Conservation (phyloP, 1,140 invertebrate species). For the Rhagoletis pomonella region DNA sequence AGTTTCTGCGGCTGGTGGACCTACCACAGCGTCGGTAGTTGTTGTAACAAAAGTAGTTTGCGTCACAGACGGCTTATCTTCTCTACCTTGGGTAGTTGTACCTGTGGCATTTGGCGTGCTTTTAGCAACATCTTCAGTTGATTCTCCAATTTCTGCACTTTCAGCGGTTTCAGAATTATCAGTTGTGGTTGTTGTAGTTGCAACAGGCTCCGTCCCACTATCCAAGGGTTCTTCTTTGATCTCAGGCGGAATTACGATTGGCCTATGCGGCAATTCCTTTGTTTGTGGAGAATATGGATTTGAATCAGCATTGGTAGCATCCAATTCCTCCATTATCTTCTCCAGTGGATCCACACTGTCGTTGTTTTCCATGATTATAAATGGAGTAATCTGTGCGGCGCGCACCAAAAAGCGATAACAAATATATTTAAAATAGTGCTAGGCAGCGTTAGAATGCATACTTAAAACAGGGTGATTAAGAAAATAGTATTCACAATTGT, state of each 20-base stretch:
- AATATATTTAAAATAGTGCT: not conserved
- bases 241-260: not conserved
- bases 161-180: not conserved
- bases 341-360: not conserved
- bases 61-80: no score
- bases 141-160: not conserved
- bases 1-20: no score
- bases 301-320: not conserved
- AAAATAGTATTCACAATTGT: no score
- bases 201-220: not conserved
- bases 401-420: not conserved
- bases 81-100: no score
- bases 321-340: not conserved
- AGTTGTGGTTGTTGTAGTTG: not conserved
- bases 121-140: no score
- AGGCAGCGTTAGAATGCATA: not conserved
- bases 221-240: not conserved
- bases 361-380: not conserved
- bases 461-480: no score
- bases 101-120: no score
- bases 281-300: not conserved
- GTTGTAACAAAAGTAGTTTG: no score
- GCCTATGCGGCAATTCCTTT: not conserved
- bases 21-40: no score
- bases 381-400: not conserved